phyloP scores from a whole-genome alignment of 2,113 vertebrate species.

The Aleadryas rufinucha region DNA sequence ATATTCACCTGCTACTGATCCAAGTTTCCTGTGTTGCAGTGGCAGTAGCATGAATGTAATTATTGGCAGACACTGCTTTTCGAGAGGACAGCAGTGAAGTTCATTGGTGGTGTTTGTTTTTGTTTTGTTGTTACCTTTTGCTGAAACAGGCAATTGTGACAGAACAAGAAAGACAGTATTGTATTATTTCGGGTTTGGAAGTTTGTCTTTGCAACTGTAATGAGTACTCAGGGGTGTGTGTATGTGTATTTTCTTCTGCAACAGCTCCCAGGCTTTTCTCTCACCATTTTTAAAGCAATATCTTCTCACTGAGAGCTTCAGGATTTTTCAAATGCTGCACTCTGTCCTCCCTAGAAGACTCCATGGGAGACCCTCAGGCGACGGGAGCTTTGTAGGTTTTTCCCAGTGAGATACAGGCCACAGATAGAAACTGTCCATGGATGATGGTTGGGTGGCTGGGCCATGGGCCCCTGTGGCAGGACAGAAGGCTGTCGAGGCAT shows the following conservation, averaged over 20 bases:
- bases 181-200: background rate
- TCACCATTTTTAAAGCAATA: background rate
- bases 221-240: background rate
- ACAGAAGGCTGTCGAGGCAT: background rate
- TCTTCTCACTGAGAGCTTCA: background rate
- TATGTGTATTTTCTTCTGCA: background rate
- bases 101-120: background rate
- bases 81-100: background rate
- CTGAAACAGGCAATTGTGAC: background rate
- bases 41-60: background rate
- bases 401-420: background rate
- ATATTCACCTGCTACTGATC: background rate
- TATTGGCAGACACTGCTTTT: background rate
- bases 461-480: background rate
- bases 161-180: background rate
- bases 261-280: background rate
- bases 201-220: background rate
- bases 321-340: background rate
- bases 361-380: rapidly evolving
- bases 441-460: background rate
- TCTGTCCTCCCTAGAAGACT: background rate
- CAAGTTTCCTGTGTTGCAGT: background rate
- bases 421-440: background rate
- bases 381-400: background rate
- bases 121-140: background rate